A percentile compares a stretch with the other conserved stretches of the same genome.
Evolutionary conservation across 2,797 vertebrate species (phyloP).

Genomic region (Adelosebastes latens): DNA sequence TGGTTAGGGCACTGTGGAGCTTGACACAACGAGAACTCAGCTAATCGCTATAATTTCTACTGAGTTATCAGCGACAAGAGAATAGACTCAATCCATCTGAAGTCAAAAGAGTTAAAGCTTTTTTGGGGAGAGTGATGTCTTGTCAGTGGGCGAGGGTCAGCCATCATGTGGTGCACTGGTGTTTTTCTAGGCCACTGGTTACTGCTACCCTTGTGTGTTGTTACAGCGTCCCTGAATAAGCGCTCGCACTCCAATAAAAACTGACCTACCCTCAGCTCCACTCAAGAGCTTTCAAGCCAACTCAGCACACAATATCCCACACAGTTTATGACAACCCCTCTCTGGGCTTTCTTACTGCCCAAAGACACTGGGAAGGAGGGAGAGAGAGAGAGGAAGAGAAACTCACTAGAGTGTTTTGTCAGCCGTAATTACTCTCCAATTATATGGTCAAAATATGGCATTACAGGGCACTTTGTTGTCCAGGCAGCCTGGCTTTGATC

Average conservation of each 20-base stretch:
- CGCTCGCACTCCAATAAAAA: constrained; percentile 67
- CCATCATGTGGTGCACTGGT: constrained; percentile 47
- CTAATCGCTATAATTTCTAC: not conserved
- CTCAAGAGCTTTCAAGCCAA: constrained; percentile 59
- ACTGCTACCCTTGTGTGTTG: constrained; percentile 49
- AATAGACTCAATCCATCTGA: not conserved
- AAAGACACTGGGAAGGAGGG: constrained; percentile 38
- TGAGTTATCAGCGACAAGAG: not conserved
- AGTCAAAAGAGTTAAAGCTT: constrained; percentile 1
- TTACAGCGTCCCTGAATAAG: constrained; percentile 58
- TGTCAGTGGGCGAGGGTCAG: constrained; percentile 55
- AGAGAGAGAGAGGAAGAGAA: constrained; percentile 36
- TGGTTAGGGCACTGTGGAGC: not conserved
- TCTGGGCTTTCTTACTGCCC: constrained; percentile 58
- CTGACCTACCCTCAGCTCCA: constrained; percentile 56
- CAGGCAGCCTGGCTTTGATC: constrained; percentile 83
- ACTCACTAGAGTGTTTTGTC: constrained; percentile 82
- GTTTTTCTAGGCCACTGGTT: constrained; percentile 71
- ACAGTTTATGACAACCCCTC: constrained; percentile 67
- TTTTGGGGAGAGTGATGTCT: constrained; percentile 18
- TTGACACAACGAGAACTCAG: not conserved
- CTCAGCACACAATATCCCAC: constrained; percentile 62
- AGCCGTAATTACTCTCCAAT: constrained; percentile 86
- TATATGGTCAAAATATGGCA: constrained; percentile 83
- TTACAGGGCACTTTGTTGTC: constrained; percentile 81